These are phyloP conservation scores for Platichthys flesus DNA, from an alignment of 2,113 vertebrate genomes.

Conservation along the genomic window DNA sequence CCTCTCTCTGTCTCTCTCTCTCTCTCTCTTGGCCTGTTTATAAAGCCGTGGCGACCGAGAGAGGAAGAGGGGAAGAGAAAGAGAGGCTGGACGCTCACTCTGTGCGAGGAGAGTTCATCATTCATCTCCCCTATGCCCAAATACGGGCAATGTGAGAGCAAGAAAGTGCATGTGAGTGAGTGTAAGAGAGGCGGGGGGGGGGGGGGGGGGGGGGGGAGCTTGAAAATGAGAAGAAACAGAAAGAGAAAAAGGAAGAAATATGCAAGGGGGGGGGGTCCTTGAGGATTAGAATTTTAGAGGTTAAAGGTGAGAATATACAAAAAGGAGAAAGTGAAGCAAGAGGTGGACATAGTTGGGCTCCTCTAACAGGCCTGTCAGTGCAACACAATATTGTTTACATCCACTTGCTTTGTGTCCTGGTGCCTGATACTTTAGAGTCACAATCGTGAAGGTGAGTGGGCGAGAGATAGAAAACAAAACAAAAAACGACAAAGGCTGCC, in stretches of 20 bases:
- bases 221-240: slow-evolving; percentile 35
- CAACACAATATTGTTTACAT: slow-evolving; percentile 17
- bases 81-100: slow-evolving; percentile 51
- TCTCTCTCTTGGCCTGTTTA: slow-evolving; percentile 54
- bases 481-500: not conserved
- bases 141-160: slow-evolving; percentile 70
- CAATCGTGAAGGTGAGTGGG: slow-evolving; percentile 24
- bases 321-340: slow-evolving; percentile 13
- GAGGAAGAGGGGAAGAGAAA: slow-evolving; percentile 15
- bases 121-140: slow-evolving; percentile 71
- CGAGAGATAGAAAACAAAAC: not conserved
- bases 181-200: slow-evolving; percentile 7
- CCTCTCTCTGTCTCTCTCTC: not conserved
- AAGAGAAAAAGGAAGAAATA: slow-evolving; percentile 7
- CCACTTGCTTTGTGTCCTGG: slow-evolving; percentile 42
- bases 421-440: slow-evolving; percentile 18
- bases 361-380: slow-evolving; percentile 27
- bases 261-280: not conserved
- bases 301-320: slow-evolving; percentile 42
- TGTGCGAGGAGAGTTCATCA: slow-evolving; percentile 63
- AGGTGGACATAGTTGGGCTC: slow-evolving; percentile 29
- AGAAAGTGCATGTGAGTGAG: slow-evolving; percentile 38
- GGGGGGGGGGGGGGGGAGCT: not conserved
- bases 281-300: slow-evolving; percentile 18
- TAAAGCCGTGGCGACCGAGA: slow-evolving; percentile 42